Evolutionary conservation across 2,797 vertebrate genomes (phyloP).

Genomic region (Gymnoscopelus braueri): DNA sequence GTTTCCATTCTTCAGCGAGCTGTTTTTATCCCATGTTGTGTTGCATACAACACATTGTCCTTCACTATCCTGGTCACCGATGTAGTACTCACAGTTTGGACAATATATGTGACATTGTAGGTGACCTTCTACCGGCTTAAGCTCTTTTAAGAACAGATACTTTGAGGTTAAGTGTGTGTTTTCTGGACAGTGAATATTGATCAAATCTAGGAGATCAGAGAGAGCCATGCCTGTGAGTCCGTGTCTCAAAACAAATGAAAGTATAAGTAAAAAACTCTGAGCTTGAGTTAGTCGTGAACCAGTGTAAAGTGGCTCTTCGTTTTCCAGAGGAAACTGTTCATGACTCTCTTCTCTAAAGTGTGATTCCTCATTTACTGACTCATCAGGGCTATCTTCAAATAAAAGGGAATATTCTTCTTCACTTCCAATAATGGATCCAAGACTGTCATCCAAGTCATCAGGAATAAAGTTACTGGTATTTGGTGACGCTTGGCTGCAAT

Average conservation of each 20-base stretch:
- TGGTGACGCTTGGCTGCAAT: not conserved
- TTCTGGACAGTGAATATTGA: constrained; percentile 40
- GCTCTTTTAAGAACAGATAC: constrained; percentile 31
- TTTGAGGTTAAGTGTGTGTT: constrained; percentile 9
- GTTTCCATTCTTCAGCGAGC: constrained; percentile 14
- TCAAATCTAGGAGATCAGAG: constrained; percentile 40
- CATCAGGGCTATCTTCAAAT: constrained; percentile 7
- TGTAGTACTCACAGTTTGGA: constrained; percentile 21
- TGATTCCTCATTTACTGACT: constrained; percentile 19
- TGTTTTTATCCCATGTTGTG: constrained; percentile 11
- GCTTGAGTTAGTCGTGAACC: constrained; percentile 31
- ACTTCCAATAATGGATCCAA: constrained; percentile 15
- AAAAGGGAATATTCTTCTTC: constrained; percentile 7
- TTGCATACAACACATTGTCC: constrained; percentile 17
- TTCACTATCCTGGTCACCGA: constrained; percentile 7
- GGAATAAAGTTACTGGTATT: no score
- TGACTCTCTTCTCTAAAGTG: not conserved
- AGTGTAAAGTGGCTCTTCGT: constrained; percentile 31
- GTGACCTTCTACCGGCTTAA: constrained; percentile 32
- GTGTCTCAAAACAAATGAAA: constrained; percentile 40
- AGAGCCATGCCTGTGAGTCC: constrained; percentile 25
- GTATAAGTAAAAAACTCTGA: constrained; percentile 41
- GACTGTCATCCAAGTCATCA: not conserved
- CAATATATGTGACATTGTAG: constrained; percentile 24
- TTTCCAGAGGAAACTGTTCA: constrained; percentile 19